Evolutionary conservation across 2,888 invertebrate species (phyloP), one percentile per base, ranked within the genome.

Genomic region (Acrobasis consociella): DNA sequence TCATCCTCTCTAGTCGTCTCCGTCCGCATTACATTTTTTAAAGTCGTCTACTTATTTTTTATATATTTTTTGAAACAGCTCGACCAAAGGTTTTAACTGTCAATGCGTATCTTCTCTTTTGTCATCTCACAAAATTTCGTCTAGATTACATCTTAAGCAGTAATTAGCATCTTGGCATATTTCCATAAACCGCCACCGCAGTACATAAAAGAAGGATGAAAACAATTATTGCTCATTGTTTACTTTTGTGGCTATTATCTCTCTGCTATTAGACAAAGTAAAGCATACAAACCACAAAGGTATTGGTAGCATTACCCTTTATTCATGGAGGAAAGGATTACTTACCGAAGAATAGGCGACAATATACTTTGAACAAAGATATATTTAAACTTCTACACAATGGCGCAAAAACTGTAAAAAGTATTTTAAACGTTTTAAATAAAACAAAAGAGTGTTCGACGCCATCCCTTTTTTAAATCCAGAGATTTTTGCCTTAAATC

Each of bases 171-270:
- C 72, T 77, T 78, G 78, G 72, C 72, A 74, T 78, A 71, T 77
- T 76, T 70, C 66, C 69, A 66, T 66, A 67, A 77, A 76, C 75
- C 68, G 72, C 72, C 70, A 69, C 72, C 70, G 69, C 71, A 72
- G 67, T 67, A 72, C 68, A 67, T 77, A 78, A 78, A 78, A 68
- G 73, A 70, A 72, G 68, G 72, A 69, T 68, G 67, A 64, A 79
- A 80, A 77, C 74, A 75, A 81, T 81, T 77, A 78, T 78, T 78
- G 70, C 69, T 75, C 73, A 80, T 83, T 84, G 80, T 82, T 69
- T 72, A 63, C 70, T 67, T 76, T 79, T 82, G 80, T 83, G 80
- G 77, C 72, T 70, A 74, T 78, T 76, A 77, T 75, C 74, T 78
- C 65, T 63, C 66, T 71, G 69, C 70, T 69, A 72, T 75, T 74